These are phyloP conservation scores for Henricia sp. DNA, from an alignment of 53 echinoderm and acorn worm genomes.

Conservation along the genomic window DNA sequence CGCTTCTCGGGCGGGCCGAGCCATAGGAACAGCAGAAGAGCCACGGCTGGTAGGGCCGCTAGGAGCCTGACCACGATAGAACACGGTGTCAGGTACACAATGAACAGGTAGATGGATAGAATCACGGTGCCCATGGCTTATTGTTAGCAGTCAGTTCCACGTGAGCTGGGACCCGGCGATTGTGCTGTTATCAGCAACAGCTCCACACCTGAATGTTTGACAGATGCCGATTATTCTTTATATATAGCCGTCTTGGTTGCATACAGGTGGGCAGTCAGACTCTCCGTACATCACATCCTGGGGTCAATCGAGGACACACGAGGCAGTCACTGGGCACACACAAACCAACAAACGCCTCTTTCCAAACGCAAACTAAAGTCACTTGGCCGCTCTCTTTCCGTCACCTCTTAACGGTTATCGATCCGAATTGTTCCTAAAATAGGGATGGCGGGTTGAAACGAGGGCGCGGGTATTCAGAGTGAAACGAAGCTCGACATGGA, in stretches of 20 bases:
- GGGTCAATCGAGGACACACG: conserved; percentile 54
- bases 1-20: conserved; percentile 42
- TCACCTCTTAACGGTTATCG: conserved; percentile 19
- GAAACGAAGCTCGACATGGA: neutral
- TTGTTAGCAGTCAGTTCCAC: neutral
- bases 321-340: conserved; percentile 29
- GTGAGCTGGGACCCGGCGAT: conserved; percentile 32
- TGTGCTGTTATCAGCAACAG: conserved; percentile 11
- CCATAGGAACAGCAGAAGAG: conserved; percentile 22
- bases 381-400: neutral
- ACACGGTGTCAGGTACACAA: conserved; percentile 41
- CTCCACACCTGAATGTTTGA: conserved; percentile 20
- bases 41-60: conserved; percentile 36
- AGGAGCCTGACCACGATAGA: conserved; percentile 19
- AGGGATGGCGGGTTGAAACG: conserved; percentile 26
- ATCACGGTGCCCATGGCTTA: conserved; percentile 10
- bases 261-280: conserved; percentile 50
- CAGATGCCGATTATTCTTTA: conserved; percentile 52
- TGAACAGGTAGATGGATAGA: conserved; percentile 42
- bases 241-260: conserved; percentile 46
- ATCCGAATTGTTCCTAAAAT: conserved; percentile 2
- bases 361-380: conserved; percentile 41
- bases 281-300: conserved; percentile 16
- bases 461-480: conserved; percentile 2
- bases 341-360: neutral